Evolutionary conservation across 2,888 invertebrate species (phyloP), one percentile per base, ranked within the genome.

Genomic region (Philopedon plagiatum): DNA sequence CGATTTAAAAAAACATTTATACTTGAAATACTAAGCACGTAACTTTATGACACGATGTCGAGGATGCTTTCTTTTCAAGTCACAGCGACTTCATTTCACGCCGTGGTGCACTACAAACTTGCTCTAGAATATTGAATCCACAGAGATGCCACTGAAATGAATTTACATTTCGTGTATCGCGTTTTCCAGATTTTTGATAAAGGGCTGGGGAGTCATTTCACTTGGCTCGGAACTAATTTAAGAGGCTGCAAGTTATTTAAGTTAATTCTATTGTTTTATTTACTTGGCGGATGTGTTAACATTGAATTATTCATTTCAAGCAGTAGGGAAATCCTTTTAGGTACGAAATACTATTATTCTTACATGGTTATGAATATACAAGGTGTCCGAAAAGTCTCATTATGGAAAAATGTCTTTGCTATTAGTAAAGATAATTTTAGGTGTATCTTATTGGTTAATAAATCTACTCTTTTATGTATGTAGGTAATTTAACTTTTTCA

Each of bases 51-150:
- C 51, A 54, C 11, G 23, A 26, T 26, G 23, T 49, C 26, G 13
- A 49, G 26, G 34, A 15, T 39, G 57, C 60, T 58, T 63, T 46
- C 63, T 66, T 61, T 66, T 72, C 63, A 65, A 70, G 58, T 75
- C 76, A 74, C 73, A 77, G 73, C 76, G 77, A 78, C 74, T 76
- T 76, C 78, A 78, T 79, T 79, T 79, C 77, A 74, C 76, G 78
- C 76, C 72, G 73, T 77, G 76, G 62, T 78, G 77, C 76, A 70
- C 79, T 77, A 71, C 73, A 66, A 76, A 73, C 51, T 54, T 54
- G 29, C 29, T 29, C 51, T 69, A 73, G 68, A 75, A 76, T 73
- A 58, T 54, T 62, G 62, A 75, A 67, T 75, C 74, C 73, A 73
- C 67, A 71, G 73, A 73, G 57, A 39, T 37, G 29, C 29, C 51